Evolutionary conservation across 2,888 invertebrate species (phyloP).

Genomic region (Epicampocera succincta): DNA sequence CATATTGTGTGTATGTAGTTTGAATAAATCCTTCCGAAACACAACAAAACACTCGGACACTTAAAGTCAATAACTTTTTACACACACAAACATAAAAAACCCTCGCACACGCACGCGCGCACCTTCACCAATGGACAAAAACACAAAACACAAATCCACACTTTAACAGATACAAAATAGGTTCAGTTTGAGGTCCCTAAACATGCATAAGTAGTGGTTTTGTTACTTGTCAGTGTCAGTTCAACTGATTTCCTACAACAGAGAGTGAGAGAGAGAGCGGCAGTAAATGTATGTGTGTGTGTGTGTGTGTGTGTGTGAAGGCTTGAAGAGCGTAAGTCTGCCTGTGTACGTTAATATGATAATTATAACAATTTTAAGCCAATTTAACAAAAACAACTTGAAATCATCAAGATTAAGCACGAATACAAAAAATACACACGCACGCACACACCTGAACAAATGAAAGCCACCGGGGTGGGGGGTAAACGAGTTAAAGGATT

Average conservation of each 20-base stretch:
- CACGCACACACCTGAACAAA: slow-evolving; percentile 29
- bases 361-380: slow-evolving; percentile 50
- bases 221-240: slow-evolving; percentile 30
- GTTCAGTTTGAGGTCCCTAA: slow-evolving; percentile 22
- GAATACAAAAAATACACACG: background rate
- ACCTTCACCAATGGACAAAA: no score
- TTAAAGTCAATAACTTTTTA: background rate
- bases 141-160: slow-evolving; percentile 5
- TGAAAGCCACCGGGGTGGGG: background rate
- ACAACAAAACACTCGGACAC: slow-evolving; percentile 18
- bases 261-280: no score
- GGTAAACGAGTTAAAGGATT: background rate
- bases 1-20: slow-evolving; percentile 9
- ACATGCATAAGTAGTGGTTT: slow-evolving; percentile 50
- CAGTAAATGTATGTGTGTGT: no score
- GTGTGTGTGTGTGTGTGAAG: background rate
- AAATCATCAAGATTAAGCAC: slow-evolving; percentile 27
- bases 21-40: slow-evolving; percentile 29
- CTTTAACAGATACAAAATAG: slow-evolving; percentile 3
- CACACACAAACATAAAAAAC: background rate
- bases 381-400: slow-evolving; percentile 40
- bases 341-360: slow-evolving; percentile 31
- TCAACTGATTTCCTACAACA: no score
- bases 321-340: background rate
- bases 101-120: background rate